Conservation (phyloP, 2,113 vertebrate genomes). For the Bos javanicus region DNA sequence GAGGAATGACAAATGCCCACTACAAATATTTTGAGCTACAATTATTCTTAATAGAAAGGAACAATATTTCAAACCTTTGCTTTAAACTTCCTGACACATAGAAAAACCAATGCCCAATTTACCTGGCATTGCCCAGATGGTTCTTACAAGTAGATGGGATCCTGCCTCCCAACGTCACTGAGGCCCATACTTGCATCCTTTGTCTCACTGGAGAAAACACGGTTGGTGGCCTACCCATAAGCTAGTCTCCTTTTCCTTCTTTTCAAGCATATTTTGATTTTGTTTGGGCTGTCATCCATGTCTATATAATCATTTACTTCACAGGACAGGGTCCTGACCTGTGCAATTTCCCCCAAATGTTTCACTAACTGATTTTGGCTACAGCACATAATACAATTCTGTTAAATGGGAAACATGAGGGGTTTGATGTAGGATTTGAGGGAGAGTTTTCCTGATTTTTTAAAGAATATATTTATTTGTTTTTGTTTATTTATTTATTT, state of each 20-base stretch:
- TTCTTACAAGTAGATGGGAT: not conserved
- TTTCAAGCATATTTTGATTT: not conserved
- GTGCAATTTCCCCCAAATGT: not conserved
- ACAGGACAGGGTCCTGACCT: not conserved
- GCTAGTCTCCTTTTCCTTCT: not conserved
- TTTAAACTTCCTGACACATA: slow-evolving; percentile 1
- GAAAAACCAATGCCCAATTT: not conserved
- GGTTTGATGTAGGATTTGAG: not conserved
- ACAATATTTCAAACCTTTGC: not conserved
- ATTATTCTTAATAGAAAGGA: slow-evolving; percentile 47
- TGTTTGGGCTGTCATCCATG: not conserved
- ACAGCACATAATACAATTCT: not conserved
- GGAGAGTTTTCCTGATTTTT: not conserved
- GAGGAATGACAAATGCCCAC: slow-evolving; percentile 11
- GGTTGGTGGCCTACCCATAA: not conserved
- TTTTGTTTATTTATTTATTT: not conserved
- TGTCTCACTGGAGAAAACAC: not conserved
- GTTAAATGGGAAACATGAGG: not conserved
- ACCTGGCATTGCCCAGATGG: not conserved
- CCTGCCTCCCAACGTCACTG: not conserved
- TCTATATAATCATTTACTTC: not conserved
- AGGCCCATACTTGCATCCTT: not conserved
- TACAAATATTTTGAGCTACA: not conserved
- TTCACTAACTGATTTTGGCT: not conserved
- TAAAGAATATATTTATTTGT: not conserved